phyloP scores from a whole-genome alignment of 1,140 invertebrate species.

The Drosophila saltans region DNA sequence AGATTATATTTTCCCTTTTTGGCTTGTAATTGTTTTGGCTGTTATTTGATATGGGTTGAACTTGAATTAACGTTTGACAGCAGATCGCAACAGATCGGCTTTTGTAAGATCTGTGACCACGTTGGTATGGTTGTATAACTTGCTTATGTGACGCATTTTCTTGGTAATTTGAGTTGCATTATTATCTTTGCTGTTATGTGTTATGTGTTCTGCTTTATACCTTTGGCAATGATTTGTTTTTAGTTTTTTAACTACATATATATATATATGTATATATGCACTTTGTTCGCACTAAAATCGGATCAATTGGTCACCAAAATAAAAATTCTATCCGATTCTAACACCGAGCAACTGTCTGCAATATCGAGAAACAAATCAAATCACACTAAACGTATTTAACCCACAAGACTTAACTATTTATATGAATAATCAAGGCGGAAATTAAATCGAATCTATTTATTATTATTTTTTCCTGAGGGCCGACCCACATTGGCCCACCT shows the following conservation, averaged over 20 bases:
- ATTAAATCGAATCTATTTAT: conserved; percentile 9
- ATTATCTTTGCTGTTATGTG: conserved; percentile 22
- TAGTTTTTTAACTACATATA: conserved; percentile 13
- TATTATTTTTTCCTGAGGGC: conserved; percentile 46
- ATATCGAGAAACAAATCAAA: conserved; percentile 21
- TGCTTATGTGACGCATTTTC: conserved; percentile 44
- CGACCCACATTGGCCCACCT: conserved; percentile 65
- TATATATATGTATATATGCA: conserved; percentile 27
- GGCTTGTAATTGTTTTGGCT: conserved; percentile 67
- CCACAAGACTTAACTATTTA: conserved; percentile 38
- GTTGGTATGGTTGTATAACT: conserved; percentile 19
- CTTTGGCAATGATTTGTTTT: conserved; percentile 19
- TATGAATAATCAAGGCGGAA: conserved; percentile 44
- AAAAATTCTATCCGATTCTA: conserved; percentile 52
- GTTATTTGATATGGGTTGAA: conserved; percentile 80
- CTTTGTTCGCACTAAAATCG: conserved; percentile 59
- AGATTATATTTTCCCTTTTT: conserved; percentile 67
- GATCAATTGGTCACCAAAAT: conserved; percentile 52
- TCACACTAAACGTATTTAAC: conserved; percentile 28
- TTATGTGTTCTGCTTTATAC: conserved; percentile 21
- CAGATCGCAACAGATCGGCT: conserved; percentile 70
- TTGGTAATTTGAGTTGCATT: conserved; percentile 41
- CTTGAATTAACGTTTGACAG: conserved; percentile 81
- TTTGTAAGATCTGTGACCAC: conserved; percentile 61
- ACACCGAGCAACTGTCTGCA: conserved; percentile 57